phyloP scores from a whole-genome alignment of 2,113 vertebrate genomes.

The Muntiacus muntjak region DNA sequence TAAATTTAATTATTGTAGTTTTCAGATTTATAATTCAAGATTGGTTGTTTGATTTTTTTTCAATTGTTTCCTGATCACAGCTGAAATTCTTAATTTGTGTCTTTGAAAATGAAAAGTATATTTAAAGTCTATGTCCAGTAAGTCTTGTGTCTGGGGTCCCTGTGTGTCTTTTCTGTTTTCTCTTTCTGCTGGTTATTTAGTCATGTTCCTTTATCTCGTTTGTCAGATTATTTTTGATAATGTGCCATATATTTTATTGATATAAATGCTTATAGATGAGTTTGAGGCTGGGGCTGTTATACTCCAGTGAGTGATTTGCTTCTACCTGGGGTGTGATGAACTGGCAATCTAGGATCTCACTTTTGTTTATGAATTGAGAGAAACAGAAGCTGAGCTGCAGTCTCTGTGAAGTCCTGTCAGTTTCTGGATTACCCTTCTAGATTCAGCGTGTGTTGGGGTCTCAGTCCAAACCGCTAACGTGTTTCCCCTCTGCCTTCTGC shows the following conservation, averaged over 20 bases:
- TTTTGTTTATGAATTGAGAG: not conserved
- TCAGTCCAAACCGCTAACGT: not conserved
- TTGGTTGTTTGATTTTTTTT: not conserved
- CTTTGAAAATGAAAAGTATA: not conserved
- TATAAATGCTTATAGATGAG: not conserved
- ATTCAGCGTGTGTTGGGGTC: not conserved
- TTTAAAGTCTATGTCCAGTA: not conserved
- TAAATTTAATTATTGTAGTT: not conserved
- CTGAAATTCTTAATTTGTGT: not conserved
- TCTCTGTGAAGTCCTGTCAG: not conserved
- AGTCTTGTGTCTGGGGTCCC: not conserved
- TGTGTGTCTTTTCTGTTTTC: not conserved
- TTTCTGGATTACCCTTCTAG: not conserved
- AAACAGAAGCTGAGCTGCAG: not conserved
- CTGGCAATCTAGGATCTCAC: not conserved
- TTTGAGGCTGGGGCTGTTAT: not conserved
- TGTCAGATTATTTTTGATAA: not conserved
- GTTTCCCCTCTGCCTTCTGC: not conserved
- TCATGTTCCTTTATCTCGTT: not conserved
- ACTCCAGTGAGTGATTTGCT: not conserved
- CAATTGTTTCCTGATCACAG: not conserved
- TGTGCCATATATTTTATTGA: not conserved
- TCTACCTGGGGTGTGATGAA: not conserved
- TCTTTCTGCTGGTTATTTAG: not conserved
- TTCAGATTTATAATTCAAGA: not conserved